Conservation (phyloP, 2,113 vertebrate genomes). For the Amphiprion ocellaris region DNA sequence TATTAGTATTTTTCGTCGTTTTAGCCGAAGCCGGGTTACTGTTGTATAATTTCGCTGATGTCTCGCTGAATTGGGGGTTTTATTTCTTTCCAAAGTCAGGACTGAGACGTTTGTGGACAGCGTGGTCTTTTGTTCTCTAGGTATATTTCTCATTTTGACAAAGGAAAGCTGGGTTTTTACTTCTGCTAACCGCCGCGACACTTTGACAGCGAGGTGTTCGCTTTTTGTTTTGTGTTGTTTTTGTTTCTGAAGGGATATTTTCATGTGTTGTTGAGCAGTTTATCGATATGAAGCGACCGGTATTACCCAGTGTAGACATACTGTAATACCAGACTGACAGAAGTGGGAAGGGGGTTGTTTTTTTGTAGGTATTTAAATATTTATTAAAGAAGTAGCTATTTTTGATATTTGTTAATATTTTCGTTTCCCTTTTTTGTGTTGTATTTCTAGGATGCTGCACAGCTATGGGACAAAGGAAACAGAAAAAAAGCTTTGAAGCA, state of each 20-base stretch:
- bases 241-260: neutral
- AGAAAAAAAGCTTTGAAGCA: slow-evolving; percentile 50
- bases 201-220: slow-evolving; percentile 1
- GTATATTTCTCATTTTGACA: slow-evolving; percentile 64
- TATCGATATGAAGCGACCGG: neutral
- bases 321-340: neutral
- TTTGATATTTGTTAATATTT: neutral
- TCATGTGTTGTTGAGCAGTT: neutral
- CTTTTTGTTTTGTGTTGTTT: neutral
- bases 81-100: slow-evolving; percentile 58
- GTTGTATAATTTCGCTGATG: neutral
- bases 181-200: slow-evolving; percentile 27
- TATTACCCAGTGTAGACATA: slow-evolving; percentile 7
- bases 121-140: slow-evolving; percentile 80
- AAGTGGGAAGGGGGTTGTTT: neutral
- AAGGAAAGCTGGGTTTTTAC: slow-evolving; percentile 40
- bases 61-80: neutral
- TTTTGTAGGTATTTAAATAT: neutral
- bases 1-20: neutral
- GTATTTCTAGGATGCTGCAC: slow-evolving; percentile 74
- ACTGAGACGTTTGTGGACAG: slow-evolving; percentile 64
- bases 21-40: neutral
- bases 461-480: slow-evolving; percentile 73
- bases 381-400: neutral
- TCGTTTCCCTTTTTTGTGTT: slow-evolving; percentile 19